Evolutionary conservation across 1,140 invertebrate genomes (phyloP).

Genomic region (Oryctes rhinoceros): DNA sequence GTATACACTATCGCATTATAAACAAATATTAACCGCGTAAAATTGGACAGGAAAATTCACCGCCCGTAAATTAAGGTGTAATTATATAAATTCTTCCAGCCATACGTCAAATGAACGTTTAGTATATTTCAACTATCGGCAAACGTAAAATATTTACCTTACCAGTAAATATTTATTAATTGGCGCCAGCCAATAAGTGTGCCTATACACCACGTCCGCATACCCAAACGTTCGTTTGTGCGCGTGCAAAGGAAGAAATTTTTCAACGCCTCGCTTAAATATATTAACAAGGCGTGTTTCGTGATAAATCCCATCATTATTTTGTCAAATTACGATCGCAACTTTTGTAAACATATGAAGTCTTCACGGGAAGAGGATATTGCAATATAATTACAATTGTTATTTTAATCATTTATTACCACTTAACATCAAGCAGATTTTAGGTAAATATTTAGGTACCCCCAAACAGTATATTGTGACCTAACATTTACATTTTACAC

Average conservation of each 20-base stretch:
- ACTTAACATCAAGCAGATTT: neutral
- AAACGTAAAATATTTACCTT: constrained; percentile 25
- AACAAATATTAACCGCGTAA: neutral
- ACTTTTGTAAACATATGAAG: neutral
- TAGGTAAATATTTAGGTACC: neutral
- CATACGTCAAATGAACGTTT: neutral
- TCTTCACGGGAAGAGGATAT: neutral
- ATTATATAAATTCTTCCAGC: constrained; percentile 3
- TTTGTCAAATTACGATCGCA: neutral
- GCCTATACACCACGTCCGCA: neutral
- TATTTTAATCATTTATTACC: neutral
- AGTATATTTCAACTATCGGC: neutral
- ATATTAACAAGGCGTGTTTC: neutral
- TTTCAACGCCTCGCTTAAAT: neutral
- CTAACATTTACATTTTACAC: neutral
- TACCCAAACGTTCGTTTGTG: neutral
- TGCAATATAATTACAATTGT: neutral
- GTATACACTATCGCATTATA: neutral
- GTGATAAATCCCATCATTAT: neutral
- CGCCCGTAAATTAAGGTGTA: neutral
- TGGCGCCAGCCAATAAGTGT: constrained; percentile 25
- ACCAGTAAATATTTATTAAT: constrained; percentile 19
- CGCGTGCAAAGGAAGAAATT: neutral
- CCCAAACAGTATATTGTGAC: neutral
- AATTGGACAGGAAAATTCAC: neutral